Base-by-base conservation (phyloP, 2,888 invertebrate genomes). In the Lithophane semibrunnea region DNA sequence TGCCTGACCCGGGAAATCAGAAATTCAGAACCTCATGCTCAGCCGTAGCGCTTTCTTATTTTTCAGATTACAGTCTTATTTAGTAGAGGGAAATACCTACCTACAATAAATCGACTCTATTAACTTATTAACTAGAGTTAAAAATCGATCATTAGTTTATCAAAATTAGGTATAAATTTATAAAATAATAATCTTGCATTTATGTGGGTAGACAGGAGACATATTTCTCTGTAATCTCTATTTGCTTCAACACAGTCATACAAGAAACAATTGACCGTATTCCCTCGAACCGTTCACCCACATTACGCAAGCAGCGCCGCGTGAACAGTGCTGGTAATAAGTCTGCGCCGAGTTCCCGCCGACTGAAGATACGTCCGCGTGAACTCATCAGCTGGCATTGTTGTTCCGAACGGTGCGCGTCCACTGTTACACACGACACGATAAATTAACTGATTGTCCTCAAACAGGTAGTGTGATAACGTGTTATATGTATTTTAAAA, bases 371-470 rank as follows among this genome's bases (percentile, higher is more conserved):
- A 81, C 77, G 79, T 69, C 56, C 64, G 79, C 71, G 70, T 69
- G 79, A 78, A 77, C 86, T 89, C 88, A 89, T 88, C 89, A 88
- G 80, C 66, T 71, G 56, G 79, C 77, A 88, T 89, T 89, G 89
- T 88, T 84, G 85, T 73, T 56, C 60, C 75, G 52, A 72, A 60
- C 42, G 2, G 49, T 44, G 64, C 29, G 74, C 37, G 16, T 54
- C 24, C 87, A 79, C 24, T 74, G 73, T 63, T n/a, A 7, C 49
- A 42, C 4, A 73, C 66, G 83, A 58, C 18, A 70, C 72, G 85
- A 42, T 0, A 64, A 56, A 16, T 56, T 3, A 13, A 42, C 10
- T 21, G n/a, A 16, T 29, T 44, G 9, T 58, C 29, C 3, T 12
- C 16, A 21, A 44, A 21, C 44, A n/a, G 10, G 13, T 42, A 3